Evolutionary conservation across 2,888 invertebrate species (phyloP).

Genomic region (Andrena dorsata): DNA sequence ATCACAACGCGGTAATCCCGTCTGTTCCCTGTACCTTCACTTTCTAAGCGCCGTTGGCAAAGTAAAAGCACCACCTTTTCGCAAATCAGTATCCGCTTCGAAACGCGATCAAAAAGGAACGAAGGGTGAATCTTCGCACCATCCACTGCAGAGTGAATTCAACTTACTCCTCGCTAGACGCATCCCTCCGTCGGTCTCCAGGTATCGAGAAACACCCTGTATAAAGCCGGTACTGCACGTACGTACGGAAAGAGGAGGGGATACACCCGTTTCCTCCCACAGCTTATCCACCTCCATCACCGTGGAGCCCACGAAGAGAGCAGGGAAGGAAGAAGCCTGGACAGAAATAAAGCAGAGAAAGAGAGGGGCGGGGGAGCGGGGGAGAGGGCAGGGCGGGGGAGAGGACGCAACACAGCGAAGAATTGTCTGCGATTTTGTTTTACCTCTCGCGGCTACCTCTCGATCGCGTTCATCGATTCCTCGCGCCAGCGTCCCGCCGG

Average conservation of each 20-base stretch:
- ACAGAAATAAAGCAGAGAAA: constrained; percentile 60
- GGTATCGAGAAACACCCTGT: constrained; percentile 48
- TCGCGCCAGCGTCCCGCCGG: constrained; percentile 71
- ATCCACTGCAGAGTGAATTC: too few species aligned
- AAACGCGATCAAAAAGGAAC: too few species aligned
- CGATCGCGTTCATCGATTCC: constrained; percentile 84
- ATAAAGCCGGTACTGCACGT: constrained; percentile 49
- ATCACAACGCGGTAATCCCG: too few species aligned
- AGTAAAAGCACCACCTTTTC: too few species aligned
- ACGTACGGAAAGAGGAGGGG: constrained; percentile 62
- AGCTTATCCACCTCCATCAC: constrained; percentile 82
- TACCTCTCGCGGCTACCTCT: constrained; percentile 78
- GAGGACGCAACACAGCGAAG: constrained; percentile 78
- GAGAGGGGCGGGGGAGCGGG: constrained; percentile 39
- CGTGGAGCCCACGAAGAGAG: constrained; percentile 72
- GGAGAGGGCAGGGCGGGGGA: too few species aligned
- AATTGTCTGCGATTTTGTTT: constrained; percentile 84
- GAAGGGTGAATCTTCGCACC: too few species aligned
- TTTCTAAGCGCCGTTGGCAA: too few species aligned
- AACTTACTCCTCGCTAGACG: too few species aligned
- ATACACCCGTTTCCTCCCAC: constrained; percentile 69
- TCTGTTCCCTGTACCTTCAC: too few species aligned
- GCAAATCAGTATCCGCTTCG: too few species aligned
- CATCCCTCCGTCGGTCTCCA: constrained; percentile 3
- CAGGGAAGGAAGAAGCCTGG: constrained; percentile 58